These are phyloP conservation scores for Xenops minutus DNA, from an alignment of 2,797 vertebrate species.

Conservation along the genomic window DNA sequence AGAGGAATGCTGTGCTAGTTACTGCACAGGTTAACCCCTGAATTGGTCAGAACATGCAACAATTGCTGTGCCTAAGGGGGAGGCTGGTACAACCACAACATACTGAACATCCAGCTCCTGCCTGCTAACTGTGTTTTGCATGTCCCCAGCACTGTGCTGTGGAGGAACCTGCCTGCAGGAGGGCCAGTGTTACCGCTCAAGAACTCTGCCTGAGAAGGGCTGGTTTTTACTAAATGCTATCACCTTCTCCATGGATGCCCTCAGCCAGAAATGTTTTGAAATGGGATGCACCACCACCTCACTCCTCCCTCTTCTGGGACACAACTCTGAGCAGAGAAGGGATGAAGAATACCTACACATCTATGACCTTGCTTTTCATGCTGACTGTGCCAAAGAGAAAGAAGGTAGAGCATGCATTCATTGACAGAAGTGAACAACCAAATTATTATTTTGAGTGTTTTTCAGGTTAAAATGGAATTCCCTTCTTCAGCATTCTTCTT, in stretches of 20 bases:
- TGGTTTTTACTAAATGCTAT: not conserved
- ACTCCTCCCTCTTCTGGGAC: not conserved
- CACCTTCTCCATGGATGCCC: not conserved
- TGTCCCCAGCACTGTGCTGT: not conserved
- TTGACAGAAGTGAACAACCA: not conserved
- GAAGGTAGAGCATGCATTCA: not conserved
- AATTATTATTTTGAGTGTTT: not conserved
- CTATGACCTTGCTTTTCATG: not conserved
- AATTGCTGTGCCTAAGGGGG: not conserved
- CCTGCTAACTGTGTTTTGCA: no score
- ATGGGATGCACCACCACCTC: not conserved
- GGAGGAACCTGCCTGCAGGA: not conserved
- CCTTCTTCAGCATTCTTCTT: not conserved
- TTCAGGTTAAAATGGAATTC: not conserved
- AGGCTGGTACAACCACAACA: not conserved
- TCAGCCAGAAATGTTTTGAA: not conserved
- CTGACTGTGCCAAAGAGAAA: not conserved
- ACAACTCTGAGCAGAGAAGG: not conserved
- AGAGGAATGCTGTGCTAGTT: not conserved
- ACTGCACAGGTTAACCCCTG: not conserved
- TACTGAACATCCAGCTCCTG: not conserved
- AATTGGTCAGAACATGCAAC: not conserved
- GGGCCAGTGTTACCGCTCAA: rapidly evolving
- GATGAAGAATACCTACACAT: not conserved
- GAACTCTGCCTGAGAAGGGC: rapidly evolving